Conservation (phyloP, 2,888 invertebrate species). For the Hyalella azteca region DNA sequence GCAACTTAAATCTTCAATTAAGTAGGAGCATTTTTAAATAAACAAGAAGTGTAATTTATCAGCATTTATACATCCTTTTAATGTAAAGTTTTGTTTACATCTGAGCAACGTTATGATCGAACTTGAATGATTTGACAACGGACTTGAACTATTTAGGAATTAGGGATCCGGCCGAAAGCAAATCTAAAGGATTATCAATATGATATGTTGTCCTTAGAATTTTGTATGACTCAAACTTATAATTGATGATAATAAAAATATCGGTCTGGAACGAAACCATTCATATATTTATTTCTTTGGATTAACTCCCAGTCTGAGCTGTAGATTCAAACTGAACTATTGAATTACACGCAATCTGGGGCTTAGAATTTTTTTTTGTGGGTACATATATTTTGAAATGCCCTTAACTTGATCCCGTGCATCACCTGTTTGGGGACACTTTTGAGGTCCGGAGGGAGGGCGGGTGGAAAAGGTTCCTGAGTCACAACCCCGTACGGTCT, state of each 20-base stretch:
- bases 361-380: too few relatives aligned
- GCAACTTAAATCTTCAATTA: not conserved
- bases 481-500: constrained; percentile 68
- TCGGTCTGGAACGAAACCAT: not conserved
- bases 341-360: too few relatives aligned
- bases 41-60: not conserved
- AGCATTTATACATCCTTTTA: not conserved
- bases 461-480: constrained; percentile 46
- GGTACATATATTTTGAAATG: not conserved
- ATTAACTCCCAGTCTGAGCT: not conserved
- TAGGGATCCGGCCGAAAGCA: not conserved
- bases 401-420: not conserved
- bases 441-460: constrained; percentile 45
- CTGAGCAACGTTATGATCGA: too few relatives aligned
- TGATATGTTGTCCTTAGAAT: too few relatives aligned
- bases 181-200: not conserved
- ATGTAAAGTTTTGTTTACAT: too few relatives aligned
- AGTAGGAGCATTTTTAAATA: not conserved
- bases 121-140: too few relatives aligned
- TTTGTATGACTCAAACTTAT: too few relatives aligned
- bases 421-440: constrained; percentile 35
- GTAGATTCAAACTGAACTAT: not conserved
- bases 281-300: not conserved
- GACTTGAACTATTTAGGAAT: not conserved
- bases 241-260: not conserved